Evolutionary conservation across 1,140 invertebrate species (phyloP).

Genomic region (Microplitis demolitor): DNA sequence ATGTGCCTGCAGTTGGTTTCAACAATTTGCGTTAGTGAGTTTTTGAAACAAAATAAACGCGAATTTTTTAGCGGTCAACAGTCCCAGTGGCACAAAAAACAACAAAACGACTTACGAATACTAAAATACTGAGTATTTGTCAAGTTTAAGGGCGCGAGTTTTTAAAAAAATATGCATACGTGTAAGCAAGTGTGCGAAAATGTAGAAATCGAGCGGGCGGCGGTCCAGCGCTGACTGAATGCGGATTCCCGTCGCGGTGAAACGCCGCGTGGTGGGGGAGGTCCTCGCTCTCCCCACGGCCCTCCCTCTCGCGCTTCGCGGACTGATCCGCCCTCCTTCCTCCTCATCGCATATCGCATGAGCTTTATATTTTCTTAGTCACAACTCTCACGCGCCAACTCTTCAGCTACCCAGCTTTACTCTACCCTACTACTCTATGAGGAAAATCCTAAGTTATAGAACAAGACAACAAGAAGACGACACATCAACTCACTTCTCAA

Average conservation of each 20-base stretch:
- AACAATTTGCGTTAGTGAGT: too few relatives aligned
- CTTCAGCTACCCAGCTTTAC: background rate
- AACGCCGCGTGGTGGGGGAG: conserved; percentile 54
- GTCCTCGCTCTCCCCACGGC: conserved; percentile 34
- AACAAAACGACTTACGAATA: too few relatives aligned
- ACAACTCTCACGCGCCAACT: background rate
- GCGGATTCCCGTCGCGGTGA: conserved; percentile 56
- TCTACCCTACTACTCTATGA: background rate
- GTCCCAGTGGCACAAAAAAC: too few relatives aligned
- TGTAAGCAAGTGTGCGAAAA: conserved; percentile 21
- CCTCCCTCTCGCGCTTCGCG: conserved; percentile 42
- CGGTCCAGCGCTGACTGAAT: conserved; percentile 64
- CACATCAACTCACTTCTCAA: background rate
- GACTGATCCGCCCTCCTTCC: conserved; percentile 28
- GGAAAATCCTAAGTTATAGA: background rate
- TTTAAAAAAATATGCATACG: too few relatives aligned
- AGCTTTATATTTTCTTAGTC: conserved; percentile 34
- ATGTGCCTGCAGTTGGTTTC: too few relatives aligned
- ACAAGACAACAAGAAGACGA: background rate
- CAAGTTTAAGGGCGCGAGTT: too few relatives aligned
- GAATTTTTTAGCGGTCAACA: too few relatives aligned
- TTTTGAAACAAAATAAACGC: too few relatives aligned
- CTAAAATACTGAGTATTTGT: too few relatives aligned
- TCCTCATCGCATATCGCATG: conserved; percentile 34
- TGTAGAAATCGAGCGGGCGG: conserved; percentile 57